A percentile compares a stretch with the other conserved stretches of the same genome.
Evolutionary conservation across 2,888 invertebrate species (phyloP).

Genomic region (Diarsia rubi): DNA sequence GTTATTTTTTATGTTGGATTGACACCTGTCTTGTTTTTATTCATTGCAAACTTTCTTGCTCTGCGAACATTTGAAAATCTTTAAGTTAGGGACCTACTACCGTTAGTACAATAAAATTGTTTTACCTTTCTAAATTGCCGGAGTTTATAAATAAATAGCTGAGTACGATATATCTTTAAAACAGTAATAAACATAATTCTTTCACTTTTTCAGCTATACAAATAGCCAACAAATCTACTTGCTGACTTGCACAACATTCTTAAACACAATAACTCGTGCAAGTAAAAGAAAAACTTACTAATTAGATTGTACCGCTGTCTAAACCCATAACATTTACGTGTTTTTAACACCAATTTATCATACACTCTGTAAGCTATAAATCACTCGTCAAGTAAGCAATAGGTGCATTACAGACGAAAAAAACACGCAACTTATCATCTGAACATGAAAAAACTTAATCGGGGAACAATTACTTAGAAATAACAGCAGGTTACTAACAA

Average conservation of each 20-base stretch:
- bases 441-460: slow-evolving; percentile 44
- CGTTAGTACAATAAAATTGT: slow-evolving; percentile 11
- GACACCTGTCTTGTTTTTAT: slow-evolving; percentile 62
- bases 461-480: slow-evolving; percentile 47
- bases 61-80: slow-evolving; percentile 14
- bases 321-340: slow-evolving; percentile 26
- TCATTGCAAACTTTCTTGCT: slow-evolving; percentile 50
- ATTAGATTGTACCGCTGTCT: slow-evolving; percentile 44
- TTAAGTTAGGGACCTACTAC: background rate
- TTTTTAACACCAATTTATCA: slow-evolving; percentile 51
- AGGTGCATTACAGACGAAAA: slow-evolving; percentile 45
- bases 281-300: slow-evolving; percentile 24
- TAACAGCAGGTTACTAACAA: slow-evolving; percentile 16
- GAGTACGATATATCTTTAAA: slow-evolving; percentile 1
- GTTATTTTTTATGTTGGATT: slow-evolving; percentile 56
- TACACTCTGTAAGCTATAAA: slow-evolving; percentile 42
- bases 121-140: background rate
- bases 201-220: slow-evolving; percentile 23
- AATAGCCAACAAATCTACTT: background rate
- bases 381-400: slow-evolving; percentile 50
- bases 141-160: background rate
- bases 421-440: slow-evolving; percentile 31
- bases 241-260: slow-evolving; percentile 22
- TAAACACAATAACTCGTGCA: slow-evolving; percentile 15
- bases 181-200: slow-evolving; percentile 32